Evolutionary conservation across 1,140 invertebrate species (phyloP).

Genomic region (Drosophila murphyi): DNA sequence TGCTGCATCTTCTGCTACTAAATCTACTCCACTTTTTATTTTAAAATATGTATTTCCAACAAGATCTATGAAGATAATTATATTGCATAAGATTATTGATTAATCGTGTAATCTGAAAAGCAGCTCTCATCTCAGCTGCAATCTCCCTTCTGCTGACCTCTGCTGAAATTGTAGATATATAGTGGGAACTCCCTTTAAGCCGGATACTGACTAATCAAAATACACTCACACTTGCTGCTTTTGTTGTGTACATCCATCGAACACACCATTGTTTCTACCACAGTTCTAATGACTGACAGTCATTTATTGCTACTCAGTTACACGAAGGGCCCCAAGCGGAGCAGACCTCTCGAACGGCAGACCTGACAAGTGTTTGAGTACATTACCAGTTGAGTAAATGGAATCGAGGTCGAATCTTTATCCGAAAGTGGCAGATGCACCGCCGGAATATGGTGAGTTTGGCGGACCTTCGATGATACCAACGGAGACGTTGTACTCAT

Average conservation of each 20-base stretch:
- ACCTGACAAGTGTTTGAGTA: neutral
- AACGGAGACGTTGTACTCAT: neutral
- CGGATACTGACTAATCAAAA: neutral
- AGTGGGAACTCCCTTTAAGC: neutral
- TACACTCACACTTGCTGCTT: neutral
- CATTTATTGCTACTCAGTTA: constrained; percentile 8
- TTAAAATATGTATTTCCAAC: too few relatives aligned
- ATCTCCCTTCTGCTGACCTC: neutral
- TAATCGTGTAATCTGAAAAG: too few relatives aligned
- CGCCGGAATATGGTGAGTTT: constrained; percentile 41
- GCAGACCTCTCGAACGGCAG: constrained; percentile 12
- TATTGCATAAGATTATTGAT: too few relatives aligned
- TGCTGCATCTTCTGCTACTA: too few relatives aligned
- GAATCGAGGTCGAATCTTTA: constrained; percentile 33
- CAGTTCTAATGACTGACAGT: neutral
- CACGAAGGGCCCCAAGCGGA: constrained; percentile 8
- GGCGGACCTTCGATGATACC: constrained; percentile 35
- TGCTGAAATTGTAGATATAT: neutral
- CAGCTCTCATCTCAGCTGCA: neutral
- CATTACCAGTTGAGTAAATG: constrained; percentile 26
- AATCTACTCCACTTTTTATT: too few relatives aligned
- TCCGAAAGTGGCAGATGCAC: constrained; percentile 13
- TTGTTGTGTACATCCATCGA: too few relatives aligned
- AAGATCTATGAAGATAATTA: too few relatives aligned
- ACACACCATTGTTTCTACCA: neutral